Evolutionary conservation across 2,797 vertebrate genomes (phyloP).

Genomic region (Valencia hispanica): DNA sequence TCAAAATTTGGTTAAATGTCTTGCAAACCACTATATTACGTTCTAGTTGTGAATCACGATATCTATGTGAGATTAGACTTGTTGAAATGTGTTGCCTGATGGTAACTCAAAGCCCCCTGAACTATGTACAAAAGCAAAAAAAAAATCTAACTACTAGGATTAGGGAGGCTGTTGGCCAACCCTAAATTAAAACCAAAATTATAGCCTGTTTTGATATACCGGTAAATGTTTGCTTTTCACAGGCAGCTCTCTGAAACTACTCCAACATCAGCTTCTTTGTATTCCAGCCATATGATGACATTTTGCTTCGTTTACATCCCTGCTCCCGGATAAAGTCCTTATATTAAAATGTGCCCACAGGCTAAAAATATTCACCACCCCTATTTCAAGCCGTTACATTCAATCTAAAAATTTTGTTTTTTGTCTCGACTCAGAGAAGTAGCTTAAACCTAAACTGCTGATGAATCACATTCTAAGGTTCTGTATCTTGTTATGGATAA

Average conservation of each 20-base stretch:
- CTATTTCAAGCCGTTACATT: conserved; percentile 16
- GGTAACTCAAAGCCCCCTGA: background rate
- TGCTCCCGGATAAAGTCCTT: conserved; percentile 35
- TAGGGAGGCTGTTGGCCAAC: background rate
- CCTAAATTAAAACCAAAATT: too few relatives aligned
- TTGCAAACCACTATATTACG: background rate
- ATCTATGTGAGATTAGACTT: background rate
- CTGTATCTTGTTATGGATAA: background rate
- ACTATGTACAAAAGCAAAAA: background rate
- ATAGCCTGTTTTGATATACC: too few relatives aligned
- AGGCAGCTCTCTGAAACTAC: background rate
- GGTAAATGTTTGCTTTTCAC: too few relatives aligned
- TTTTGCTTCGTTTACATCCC: conserved; percentile 62
- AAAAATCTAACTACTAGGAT: background rate
- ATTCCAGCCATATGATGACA: conserved; percentile 22
- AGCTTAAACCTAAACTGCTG: background rate
- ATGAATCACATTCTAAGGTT: background rate
- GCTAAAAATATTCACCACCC: conserved; percentile 33
- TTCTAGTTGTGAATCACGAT: background rate
- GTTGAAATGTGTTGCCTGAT: background rate
- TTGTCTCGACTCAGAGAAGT: background rate
- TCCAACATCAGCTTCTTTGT: conserved; percentile 28
- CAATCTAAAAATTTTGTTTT: conserved; percentile 22
- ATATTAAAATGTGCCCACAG: conserved; percentile 40
- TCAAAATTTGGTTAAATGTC: background rate